Evolutionary conservation across 2,888 invertebrate species (phyloP).

Genomic region (Lasioglossum morio): DNA sequence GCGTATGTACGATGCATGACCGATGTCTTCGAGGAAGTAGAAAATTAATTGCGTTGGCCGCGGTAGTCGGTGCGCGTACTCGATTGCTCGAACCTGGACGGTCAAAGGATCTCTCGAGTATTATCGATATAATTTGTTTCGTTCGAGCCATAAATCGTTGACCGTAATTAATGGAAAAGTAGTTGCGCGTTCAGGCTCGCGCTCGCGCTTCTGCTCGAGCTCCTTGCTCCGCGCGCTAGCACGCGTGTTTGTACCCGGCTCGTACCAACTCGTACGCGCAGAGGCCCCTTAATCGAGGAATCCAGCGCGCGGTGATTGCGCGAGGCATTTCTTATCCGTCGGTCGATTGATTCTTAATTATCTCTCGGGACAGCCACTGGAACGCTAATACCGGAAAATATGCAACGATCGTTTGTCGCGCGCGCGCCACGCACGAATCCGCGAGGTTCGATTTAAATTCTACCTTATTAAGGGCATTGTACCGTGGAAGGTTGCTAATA

Average conservation of each 20-base stretch:
- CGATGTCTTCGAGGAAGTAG: constrained; percentile 78
- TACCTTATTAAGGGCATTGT: constrained; percentile 67
- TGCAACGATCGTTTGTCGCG: constrained; percentile 36
- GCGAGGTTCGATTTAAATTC: constrained; percentile 60
- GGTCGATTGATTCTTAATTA: constrained; percentile 37
- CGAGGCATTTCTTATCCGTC: constrained; percentile 33
- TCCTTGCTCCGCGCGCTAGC: background rate
- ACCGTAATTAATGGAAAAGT: constrained; percentile 35
- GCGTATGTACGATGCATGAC: constrained; percentile 69
- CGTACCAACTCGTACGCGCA: background rate
- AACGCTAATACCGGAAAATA: constrained; percentile 34
- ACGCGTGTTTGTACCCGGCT: background rate
- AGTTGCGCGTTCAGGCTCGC: constrained; percentile 3
- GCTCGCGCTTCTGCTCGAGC: background rate
- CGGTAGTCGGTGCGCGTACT: constrained; percentile 47
- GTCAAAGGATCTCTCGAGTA: constrained; percentile 54
- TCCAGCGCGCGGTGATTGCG: constrained; percentile 14
- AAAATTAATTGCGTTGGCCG: constrained; percentile 76
- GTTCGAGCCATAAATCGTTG: constrained; percentile 21
- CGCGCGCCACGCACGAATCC: constrained; percentile 29
- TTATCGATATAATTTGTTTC: constrained; percentile 53
- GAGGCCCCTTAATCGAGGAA: constrained; percentile 18
- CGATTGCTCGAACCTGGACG: constrained; percentile 41
- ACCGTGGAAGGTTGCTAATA: constrained; percentile 54
- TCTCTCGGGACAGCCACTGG: constrained; percentile 23